These are phyloP conservation scores for Aphodius granarius DNA, from an alignment of 2,888 invertebrate genomes.

Conservation along the genomic window DNA sequence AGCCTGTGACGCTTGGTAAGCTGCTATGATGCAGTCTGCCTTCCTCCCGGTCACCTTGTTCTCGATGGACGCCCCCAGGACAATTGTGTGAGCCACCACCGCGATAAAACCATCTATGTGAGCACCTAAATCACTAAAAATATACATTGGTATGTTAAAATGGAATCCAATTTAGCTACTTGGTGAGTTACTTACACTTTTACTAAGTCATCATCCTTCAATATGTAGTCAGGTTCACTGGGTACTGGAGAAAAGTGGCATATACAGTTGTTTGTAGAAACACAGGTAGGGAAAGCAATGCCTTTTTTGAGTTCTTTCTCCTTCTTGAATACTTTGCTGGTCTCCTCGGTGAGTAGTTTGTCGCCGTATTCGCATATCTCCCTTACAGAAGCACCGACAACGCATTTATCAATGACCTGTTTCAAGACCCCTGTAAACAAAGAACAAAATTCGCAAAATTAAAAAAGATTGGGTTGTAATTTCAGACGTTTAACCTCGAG, in stretches of 20 bases:
- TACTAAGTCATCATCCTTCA: slow-evolving; percentile 92
- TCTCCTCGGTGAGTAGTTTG: slow-evolving; percentile 83
- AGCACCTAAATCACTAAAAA: slow-evolving; percentile 89
- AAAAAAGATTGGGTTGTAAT: background rate
- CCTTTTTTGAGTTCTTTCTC: slow-evolving; percentile 98
- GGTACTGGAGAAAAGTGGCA: slow-evolving; percentile 98
- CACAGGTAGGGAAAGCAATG: slow-evolving; percentile 98
- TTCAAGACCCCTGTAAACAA: slow-evolving; percentile 80
- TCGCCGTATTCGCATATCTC: slow-evolving; percentile 94
- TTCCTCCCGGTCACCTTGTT: slow-evolving; percentile 80
- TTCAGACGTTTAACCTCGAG: background rate
- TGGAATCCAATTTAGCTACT: background rate
- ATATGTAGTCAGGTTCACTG: slow-evolving; percentile 83
- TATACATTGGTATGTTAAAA: too few relatives aligned
- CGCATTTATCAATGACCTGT: slow-evolving; percentile 84
- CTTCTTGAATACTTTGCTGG: slow-evolving; percentile 95
- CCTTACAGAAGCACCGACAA: slow-evolving; percentile 83
- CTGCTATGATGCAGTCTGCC: slow-evolving; percentile 94
- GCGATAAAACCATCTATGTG: slow-evolving; percentile 99
- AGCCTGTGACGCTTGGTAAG: slow-evolving; percentile 94
- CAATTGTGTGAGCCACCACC: slow-evolving; percentile 94
- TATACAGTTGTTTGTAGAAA: slow-evolving; percentile 98
- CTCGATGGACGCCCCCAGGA: slow-evolving; percentile 77
- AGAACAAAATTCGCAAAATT: background rate
- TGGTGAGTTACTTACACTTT: slow-evolving; percentile 93